phyloP scores from a whole-genome alignment of 2,797 vertebrate species.

The Chiloscyllium punctatum region DNA sequence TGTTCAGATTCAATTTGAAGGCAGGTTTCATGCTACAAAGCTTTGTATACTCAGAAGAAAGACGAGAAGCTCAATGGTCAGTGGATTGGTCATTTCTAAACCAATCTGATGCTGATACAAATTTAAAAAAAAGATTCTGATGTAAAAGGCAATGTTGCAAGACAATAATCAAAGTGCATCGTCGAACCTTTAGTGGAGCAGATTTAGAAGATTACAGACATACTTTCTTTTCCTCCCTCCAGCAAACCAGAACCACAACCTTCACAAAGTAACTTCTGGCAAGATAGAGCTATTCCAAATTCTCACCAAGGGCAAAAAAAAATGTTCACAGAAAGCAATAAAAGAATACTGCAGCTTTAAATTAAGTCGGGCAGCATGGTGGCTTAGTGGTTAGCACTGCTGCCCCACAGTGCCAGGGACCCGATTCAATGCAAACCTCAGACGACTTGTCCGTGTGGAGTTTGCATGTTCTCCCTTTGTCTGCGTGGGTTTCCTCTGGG shows the following conservation, averaged over 20 bases:
- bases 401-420: too few relatives aligned
- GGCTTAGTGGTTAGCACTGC: too few relatives aligned
- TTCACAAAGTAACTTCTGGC: not conserved
- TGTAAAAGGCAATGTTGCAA: not conserved
- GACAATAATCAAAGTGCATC: not conserved
- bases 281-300: not conserved
- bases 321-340: not conserved
- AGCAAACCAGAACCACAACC: not conserved
- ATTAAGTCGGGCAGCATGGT: not conserved
- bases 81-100: not conserved
- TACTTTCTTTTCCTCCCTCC: not conserved
- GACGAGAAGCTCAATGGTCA: not conserved
- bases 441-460: too few relatives aligned
- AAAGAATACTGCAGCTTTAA: not conserved
- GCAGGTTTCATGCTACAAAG: not conserved
- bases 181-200: not conserved
- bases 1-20: not conserved
- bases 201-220: not conserved
- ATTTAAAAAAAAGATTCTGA: not conserved
- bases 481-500: too few relatives aligned
- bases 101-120: not conserved
- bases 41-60: not conserved
- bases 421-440: too few relatives aligned
- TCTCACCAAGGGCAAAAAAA: not conserved
- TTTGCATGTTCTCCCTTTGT: too few relatives aligned